These are phyloP conservation scores for Patagioenas fasciata DNA, from an alignment of 2,113 vertebrate genomes.

Conservation along the genomic window DNA sequence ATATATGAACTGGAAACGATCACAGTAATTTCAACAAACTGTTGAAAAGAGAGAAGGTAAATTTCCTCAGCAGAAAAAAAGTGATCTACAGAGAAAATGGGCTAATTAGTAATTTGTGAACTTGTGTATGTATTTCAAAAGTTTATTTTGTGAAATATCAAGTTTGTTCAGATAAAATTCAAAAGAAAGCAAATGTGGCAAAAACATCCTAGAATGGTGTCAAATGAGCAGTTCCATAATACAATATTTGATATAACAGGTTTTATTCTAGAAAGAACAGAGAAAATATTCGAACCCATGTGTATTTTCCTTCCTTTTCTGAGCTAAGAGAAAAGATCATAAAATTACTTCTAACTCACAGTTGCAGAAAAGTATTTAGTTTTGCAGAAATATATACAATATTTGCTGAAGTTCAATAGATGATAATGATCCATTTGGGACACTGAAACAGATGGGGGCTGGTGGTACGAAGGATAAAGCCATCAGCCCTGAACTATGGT, in stretches of 20 bases:
- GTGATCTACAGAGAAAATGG: not conserved
- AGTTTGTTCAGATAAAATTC: not conserved
- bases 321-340: not conserved
- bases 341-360: not conserved
- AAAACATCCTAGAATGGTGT: not conserved
- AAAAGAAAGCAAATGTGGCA: not conserved
- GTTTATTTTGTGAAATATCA: not conserved
- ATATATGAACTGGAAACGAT: not conserved
- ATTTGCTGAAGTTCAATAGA: not conserved
- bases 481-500: not conserved
- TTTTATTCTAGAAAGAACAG: not conserved
- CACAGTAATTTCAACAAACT: not conserved
- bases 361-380: not conserved
- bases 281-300: not conserved
- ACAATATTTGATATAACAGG: not conserved
- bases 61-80: not conserved
- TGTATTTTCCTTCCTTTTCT: not conserved
- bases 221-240: not conserved
- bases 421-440: not conserved
- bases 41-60: not conserved
- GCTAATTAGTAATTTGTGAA: not conserved
- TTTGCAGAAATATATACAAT: not conserved
- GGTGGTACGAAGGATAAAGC: not conserved
- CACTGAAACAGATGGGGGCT: accelerated
- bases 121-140: not conserved